Evolutionary conservation across 2,113 vertebrate genomes (phyloP).

Genomic region (Nannospalax galili): DNA sequence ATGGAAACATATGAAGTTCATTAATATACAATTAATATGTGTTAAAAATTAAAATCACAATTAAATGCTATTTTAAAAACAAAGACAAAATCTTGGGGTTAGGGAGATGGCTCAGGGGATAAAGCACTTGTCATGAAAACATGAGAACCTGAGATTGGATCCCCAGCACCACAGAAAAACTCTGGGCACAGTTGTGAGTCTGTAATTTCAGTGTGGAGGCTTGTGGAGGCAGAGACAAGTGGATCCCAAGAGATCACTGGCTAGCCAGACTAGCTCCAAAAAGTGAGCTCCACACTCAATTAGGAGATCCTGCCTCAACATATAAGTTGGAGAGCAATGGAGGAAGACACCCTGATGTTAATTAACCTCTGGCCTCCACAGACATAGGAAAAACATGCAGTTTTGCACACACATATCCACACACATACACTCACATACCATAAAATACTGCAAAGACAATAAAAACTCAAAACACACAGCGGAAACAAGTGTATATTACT

Average conservation of each 20-base stretch:
- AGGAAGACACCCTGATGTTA: not conserved
- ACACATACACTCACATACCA: no score
- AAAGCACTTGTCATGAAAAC: not conserved
- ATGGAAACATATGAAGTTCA: no score
- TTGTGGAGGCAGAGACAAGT: not conserved
- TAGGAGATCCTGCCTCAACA: no score
- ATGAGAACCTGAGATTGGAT: not conserved
- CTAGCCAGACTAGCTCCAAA: not conserved
- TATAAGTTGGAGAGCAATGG: not conserved
- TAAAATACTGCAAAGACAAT: no score
- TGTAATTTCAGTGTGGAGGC: not conserved
- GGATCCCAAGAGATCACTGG: not conserved
- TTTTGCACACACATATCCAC: not conserved
- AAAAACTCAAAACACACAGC: not conserved
- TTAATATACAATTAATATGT: no score
- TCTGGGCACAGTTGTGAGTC: no score
- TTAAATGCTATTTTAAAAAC: no score
- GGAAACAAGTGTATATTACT: not conserved
- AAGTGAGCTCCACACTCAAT: not conserved
- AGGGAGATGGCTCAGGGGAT: not conserved
- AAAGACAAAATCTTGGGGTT: no score
- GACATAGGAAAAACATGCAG: no score
- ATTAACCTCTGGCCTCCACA: not conserved
- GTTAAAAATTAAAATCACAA: no score
- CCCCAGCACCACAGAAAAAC: not conserved